Evolutionary conservation across 1,140 invertebrate species (phyloP).

Genomic region (Trachymyrmex cornetzi): DNA sequence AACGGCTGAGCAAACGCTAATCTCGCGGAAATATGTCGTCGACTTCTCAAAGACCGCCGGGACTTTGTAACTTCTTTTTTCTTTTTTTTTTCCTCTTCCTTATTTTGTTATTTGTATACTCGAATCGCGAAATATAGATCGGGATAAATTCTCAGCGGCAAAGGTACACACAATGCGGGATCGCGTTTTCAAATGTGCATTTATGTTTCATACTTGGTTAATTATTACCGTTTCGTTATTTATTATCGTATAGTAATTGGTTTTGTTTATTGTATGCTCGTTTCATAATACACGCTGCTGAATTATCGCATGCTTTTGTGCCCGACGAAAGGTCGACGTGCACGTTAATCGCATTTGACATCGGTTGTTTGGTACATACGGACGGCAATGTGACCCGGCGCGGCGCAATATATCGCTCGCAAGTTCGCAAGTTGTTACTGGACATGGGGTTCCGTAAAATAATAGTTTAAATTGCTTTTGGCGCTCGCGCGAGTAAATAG

Average conservation of each 20-base stretch:
- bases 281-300: neutral
- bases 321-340: slow-evolving; percentile 4
- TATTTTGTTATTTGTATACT: neutral
- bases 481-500: slow-evolving; percentile 32
- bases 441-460: slow-evolving; percentile 28
- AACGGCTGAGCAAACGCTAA: slow-evolving; percentile 1
- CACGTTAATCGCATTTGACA: slow-evolving; percentile 51
- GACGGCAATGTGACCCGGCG: neutral
- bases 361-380: slow-evolving; percentile 34
- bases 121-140: neutral
- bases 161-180: too few species aligned
- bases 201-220: neutral
- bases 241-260: neutral
- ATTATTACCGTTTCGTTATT: neutral
- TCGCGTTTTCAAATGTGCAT: neutral
- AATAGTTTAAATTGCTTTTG: slow-evolving; percentile 65
- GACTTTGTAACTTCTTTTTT: neutral
- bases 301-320: slow-evolving; percentile 32
- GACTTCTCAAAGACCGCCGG: neutral
- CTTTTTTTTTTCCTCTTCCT: neutral
- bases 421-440: slow-evolving; percentile 37
- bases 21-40: slow-evolving; percentile 30
- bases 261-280: slow-evolving; percentile 18
- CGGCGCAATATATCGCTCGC: slow-evolving; percentile 2
- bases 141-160: neutral